A percentile compares a stretch with the other conserved stretches of the same genome.
phyloP scores from a whole-genome alignment of 2,888 invertebrate species.

The Pseudolycoriella hygida region DNA sequence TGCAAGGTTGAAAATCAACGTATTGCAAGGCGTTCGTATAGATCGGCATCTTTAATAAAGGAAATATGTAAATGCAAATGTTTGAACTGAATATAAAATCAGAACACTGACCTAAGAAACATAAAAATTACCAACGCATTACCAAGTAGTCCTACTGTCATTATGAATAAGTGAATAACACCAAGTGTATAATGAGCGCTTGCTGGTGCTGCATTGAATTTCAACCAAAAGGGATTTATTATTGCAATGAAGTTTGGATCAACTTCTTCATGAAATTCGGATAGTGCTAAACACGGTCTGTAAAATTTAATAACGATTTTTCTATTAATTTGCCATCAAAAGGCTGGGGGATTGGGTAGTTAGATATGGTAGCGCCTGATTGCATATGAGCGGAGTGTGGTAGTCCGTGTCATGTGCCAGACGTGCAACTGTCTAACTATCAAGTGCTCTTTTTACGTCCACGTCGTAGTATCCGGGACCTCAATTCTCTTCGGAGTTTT shows the following conservation, averaged over 20 bases:
- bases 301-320: no score
- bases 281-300: neutral
- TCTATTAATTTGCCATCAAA: no score
- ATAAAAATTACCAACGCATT: conserved; percentile 54
- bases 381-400: no score
- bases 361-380: no score
- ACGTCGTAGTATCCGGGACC: no score
- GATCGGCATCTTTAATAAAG: conserved; percentile 43
- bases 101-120: conserved; percentile 43
- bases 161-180: conserved; percentile 40
- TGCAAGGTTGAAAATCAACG: conserved; percentile 55
- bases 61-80: conserved; percentile 1
- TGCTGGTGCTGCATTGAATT: conserved; percentile 43
- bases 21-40: conserved; percentile 55
- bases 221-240: conserved; percentile 56
- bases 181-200: conserved; percentile 41
- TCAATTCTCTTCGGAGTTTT: no score
- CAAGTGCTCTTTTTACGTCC: no score
- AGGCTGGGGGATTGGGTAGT: no score
- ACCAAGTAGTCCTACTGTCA: conserved; percentile 47
- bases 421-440: no score
- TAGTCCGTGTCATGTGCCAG: no score
- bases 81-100: neutral
- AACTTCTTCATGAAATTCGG: conserved; percentile 15
- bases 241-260: conserved; percentile 21